Percentiles rank a stretch among this genome's conserved stretches.
Conservation (phyloP, 2,797 vertebrate species). For the Peromyscus nudipes region DNA sequence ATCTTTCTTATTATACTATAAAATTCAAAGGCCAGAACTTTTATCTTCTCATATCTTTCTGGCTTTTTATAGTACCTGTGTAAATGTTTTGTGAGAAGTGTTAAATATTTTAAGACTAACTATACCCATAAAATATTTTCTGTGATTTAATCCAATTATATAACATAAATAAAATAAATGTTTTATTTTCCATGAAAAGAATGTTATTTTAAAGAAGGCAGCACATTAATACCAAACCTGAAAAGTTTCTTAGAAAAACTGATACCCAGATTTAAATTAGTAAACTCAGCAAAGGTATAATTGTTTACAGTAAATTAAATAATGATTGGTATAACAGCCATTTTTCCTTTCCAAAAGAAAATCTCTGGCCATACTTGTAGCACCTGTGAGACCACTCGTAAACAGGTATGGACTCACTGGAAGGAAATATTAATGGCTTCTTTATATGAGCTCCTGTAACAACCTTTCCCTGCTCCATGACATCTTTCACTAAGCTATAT, state of each 20-base stretch:
- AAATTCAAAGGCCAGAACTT: not conserved
- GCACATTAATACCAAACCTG: not conserved
- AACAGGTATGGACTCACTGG: not conserved
- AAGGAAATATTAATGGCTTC: not conserved
- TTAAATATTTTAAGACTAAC: conserved; percentile 38
- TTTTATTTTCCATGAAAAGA: not conserved
- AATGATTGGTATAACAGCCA: not conserved
- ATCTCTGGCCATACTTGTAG: not conserved
- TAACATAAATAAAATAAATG: not conserved
- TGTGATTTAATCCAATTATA: not conserved
- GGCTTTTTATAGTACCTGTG: accelerated
- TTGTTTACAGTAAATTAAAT: not conserved
- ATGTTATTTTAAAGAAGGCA: not conserved
- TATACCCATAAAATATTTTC: not conserved
- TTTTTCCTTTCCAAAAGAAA: conserved; percentile 1
- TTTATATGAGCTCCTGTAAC: not conserved
- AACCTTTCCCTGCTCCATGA: not conserved
- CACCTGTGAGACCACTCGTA: not conserved
- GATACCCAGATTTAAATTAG: not conserved
- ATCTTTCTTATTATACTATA: too few relatives aligned
- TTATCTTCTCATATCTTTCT: not conserved
- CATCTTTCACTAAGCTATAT: not conserved
- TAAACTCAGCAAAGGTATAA: not conserved
- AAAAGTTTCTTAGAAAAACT: conserved; percentile 47
- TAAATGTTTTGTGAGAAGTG: not conserved